Base-by-base conservation (phyloP, 2,888 invertebrate species). In the Synanthedon andrenaeformis region DNA sequence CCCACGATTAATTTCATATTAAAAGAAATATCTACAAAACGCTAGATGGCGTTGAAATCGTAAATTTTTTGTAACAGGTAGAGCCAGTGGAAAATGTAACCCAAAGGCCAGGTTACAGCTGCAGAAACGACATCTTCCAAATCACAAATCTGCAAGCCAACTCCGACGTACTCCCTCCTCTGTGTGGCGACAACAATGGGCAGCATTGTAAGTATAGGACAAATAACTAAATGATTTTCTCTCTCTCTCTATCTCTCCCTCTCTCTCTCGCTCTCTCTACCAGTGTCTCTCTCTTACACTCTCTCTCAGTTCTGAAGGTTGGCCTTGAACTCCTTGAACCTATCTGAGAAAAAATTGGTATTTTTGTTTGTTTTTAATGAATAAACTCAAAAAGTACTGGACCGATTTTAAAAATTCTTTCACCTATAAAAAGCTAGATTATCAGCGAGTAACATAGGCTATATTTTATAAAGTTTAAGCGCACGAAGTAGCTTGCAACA, bases 131-230 rank as follows among this genome's bases (percentile, higher is more conserved):
- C 58, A 82, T 85, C 59, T 86, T 90, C 77, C 83, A 80, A 63
- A 79, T 89, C 3, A 79, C 80, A 54, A 85, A 87, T 58, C 63
- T 90, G 1, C 82, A 85, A 19, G 83, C 88, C n/a, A 83, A 86
- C 64, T 81, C 85, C 0, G 88, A 88, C 60, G 65, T 78, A 57
- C 54, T 89, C n/a, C 89, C 89, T 0, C 71, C 84, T 0, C 66
- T 92, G 1, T 92, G 92, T 55, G 92, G 92, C 3, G 88, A 89
- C 60, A 92, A 92, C 60, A 87, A 80, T 49, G 89, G 89, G 11
- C 92, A 92, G 57, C 92, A 92, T 62, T 63, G 90, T 91, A 60
- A 83, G 88, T 77, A 53, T 28, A 42, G 8, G 14, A 5, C 4
- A 42, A 42, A n/a, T 42, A 42, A n/a, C 4, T 42, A 42, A 42